These are phyloP conservation scores for Nephrotoma guestfalica DNA, from an alignment of 2,888 invertebrate species.

Conservation along the genomic window DNA sequence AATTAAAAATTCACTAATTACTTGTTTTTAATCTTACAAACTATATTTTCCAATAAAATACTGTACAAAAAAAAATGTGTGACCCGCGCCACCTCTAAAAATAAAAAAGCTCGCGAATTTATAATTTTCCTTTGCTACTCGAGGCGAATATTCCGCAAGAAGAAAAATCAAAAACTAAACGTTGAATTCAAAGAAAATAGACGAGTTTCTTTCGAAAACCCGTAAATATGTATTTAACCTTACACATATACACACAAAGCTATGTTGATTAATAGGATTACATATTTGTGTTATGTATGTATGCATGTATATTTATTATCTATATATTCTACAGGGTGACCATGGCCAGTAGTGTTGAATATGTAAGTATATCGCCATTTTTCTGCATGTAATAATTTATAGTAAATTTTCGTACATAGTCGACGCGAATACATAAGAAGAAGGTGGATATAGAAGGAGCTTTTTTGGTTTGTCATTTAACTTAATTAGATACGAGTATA, in stretches of 20 bases:
- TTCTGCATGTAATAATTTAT: not conserved
- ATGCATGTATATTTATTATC: not conserved
- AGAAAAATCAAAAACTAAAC: not conserved
- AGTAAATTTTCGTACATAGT: not conserved
- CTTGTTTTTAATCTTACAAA: not conserved
- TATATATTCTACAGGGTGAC: not conserved
- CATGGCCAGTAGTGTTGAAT: not conserved
- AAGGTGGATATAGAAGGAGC: not conserved
- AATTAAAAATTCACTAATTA: not conserved
- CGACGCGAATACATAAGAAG: not conserved
- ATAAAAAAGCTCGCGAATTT: not conserved
- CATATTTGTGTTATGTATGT: not conserved
- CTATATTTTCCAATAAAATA: too few species aligned
- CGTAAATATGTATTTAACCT: not conserved
- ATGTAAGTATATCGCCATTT: not conserved
- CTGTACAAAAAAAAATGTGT: not conserved
- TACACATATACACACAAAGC: not conserved
- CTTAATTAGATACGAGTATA: not conserved
- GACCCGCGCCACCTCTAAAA: not conserved
- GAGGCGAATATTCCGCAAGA: not conserved
- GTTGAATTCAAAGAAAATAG: not conserved
- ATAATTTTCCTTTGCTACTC: not conserved
- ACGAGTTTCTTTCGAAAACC: not conserved
- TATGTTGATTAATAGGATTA: not conserved
- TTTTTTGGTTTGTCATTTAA: not conserved